These are phyloP conservation scores for Mungos mungo DNA, from an alignment of 2,113 vertebrate species.

Conservation along the genomic window DNA sequence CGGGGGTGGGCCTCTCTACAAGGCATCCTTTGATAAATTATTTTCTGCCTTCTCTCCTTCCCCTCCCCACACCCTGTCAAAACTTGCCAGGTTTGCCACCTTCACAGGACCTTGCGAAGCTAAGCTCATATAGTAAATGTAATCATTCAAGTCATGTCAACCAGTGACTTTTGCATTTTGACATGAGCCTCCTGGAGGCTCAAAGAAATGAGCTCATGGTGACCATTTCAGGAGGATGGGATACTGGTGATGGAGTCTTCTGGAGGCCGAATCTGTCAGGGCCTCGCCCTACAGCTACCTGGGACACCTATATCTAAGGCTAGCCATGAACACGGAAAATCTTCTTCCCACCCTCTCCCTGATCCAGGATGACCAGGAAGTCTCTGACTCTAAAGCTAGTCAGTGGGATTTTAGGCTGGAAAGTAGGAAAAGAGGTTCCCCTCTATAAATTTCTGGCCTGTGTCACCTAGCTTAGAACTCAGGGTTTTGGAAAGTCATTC, in stretches of 20 bases:
- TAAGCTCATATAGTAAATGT: background rate
- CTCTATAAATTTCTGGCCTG: background rate
- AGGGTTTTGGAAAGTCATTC: background rate
- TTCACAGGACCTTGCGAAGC: background rate
- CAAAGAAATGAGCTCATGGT: background rate
- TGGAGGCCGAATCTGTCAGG: background rate
- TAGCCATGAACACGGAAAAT: no score
- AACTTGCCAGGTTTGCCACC: background rate
- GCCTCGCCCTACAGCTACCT: background rate
- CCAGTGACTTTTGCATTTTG: background rate
- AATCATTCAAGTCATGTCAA: background rate
- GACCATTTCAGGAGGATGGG: background rate
- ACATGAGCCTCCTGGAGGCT: background rate
- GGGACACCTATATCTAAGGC: background rate
- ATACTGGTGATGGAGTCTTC: background rate
- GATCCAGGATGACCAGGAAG: background rate
- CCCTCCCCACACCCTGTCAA: background rate
- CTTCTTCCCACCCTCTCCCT: background rate
- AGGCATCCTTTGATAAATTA: background rate
- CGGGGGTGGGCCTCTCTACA: background rate
- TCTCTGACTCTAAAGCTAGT: background rate
- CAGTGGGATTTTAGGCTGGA: background rate
- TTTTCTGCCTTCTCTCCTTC: background rate
- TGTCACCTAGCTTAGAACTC: constrained; percentile 9
- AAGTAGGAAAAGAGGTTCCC: background rate